Evolutionary conservation across 2,113 vertebrate genomes (phyloP), one percentile per base, ranked within the genome.

Genomic region (Cnemophilus loriae): DNA sequence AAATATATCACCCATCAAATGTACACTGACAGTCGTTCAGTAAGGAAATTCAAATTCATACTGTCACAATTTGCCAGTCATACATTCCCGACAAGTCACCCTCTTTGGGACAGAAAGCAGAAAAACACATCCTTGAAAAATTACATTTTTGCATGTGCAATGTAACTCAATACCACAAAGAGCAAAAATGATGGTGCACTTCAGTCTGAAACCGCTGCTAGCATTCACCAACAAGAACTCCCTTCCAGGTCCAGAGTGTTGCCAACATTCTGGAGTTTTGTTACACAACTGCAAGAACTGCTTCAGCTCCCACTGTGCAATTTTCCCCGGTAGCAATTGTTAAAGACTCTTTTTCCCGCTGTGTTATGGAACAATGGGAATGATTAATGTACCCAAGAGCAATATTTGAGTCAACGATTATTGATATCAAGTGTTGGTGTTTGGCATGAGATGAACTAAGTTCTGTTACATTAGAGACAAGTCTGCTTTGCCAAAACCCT

Each of bases 281-380:
- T 95, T 96, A 90, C 75, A 87, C 89, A 96, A 90, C 86, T 88
- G 47, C 59, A 86, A 92, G 47, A 90, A 90, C 50, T 28, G 39
- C 55, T 94, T 84, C 79, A 88, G 79, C 50, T 95, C 92, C 90
- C 68, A 67, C 68, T 90, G 59, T 13, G 57, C 14, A 22, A 95
- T 95, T 90, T 96, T 95, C 64, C 63, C 85, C 30, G 3, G 67
- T 84, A 76, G 53, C 70, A 88, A 94, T 88, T 91, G 93, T 88
- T 91, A 78, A 80, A 77, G 16, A 23, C 71, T 84, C 33, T 47
- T 97, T 90, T 92, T 74, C 96, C 90, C 0, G 3, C 92, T 87
- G 76, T 56, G 90, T 68, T 94, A 91, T 42, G 44, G 73, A 96
- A 97, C 92, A 97, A 92, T 94, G n/a, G 88, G n/a, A 94, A 93